Evolutionary conservation across 2,113 vertebrate genomes (phyloP).

Genomic region (Chaetodon auriga): DNA sequence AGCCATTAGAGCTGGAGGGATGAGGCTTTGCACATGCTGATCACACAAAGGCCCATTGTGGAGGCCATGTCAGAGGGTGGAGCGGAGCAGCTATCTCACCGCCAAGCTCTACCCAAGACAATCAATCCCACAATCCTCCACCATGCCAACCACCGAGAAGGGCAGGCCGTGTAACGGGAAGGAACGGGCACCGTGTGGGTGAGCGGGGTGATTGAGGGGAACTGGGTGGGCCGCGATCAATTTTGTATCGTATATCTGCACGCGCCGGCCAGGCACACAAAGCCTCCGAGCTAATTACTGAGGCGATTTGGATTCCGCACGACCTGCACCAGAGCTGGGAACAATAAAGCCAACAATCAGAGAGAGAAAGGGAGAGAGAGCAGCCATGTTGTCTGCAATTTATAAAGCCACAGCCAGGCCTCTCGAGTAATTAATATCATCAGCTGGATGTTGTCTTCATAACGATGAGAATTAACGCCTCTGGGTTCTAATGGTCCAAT

Average conservation of each 20-base stretch:
- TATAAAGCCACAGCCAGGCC: conserved; percentile 69
- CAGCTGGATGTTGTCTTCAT: conserved; percentile 74
- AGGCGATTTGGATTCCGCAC: conserved; percentile 75
- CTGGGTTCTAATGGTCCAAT: conserved; percentile 75
- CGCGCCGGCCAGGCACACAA: conserved; percentile 61
- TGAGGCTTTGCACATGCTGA: conserved; percentile 69
- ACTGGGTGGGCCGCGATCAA: conserved; percentile 66
- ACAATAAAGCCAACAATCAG: conserved; percentile 80
- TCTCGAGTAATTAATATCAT: conserved; percentile 81
- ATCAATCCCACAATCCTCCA: conserved; percentile 73
- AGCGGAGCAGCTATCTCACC: conserved; percentile 54
- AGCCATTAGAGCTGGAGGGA: conserved; percentile 76
- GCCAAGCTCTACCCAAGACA: conserved; percentile 66
- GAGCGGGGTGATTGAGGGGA: conserved; percentile 58
- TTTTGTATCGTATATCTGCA: conserved; percentile 76
- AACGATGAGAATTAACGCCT: conserved; percentile 69
- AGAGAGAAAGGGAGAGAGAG: conserved; percentile 47
- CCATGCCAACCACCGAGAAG: conserved; percentile 38
- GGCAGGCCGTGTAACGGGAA: conserved; percentile 13
- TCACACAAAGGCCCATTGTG: conserved; percentile 76
- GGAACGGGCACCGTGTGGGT: conserved; percentile 41
- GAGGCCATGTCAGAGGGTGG: conserved; percentile 75
- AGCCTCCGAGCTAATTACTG: conserved; percentile 82
- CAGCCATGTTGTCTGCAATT: conserved; percentile 75
- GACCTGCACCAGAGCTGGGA: conserved; percentile 72